phyloP scores from a whole-genome alignment of 2,113 vertebrate species.

The Cettia cetti region DNA sequence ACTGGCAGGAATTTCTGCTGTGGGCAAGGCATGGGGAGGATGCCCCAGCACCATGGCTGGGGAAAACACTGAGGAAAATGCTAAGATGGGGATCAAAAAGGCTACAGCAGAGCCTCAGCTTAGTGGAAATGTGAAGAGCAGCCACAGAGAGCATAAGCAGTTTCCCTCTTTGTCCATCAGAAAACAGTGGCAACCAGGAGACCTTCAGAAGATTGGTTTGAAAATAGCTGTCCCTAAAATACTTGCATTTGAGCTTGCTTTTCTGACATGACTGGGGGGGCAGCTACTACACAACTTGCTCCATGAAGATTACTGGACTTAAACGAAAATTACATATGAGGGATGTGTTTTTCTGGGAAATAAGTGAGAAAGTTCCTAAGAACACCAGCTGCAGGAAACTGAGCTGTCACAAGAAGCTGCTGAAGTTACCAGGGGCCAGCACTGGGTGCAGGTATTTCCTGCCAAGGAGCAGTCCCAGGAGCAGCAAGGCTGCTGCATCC shows the following conservation, averaged over 20 bases:
- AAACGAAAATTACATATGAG: not conserved
- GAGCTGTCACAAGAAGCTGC: not conserved
- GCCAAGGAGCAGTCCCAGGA: not conserved
- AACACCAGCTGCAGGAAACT: not conserved
- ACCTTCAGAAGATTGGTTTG: not conserved
- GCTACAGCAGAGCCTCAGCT: not conserved
- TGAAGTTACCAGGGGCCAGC: not conserved
- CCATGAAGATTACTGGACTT: not conserved
- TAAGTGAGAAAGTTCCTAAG: not conserved
- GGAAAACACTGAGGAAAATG: not conserved
- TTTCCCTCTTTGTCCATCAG: not conserved
- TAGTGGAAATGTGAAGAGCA: not conserved
- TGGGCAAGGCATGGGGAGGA: not conserved
- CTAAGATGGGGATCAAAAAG: not conserved
- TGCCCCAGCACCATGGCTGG: accelerated
- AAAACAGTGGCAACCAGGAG: not conserved
- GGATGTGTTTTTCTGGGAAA: not conserved
- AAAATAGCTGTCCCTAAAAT: not conserved
- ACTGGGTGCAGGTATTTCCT: not conserved
- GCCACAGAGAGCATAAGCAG: not conserved
- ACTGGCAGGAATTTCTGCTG: not conserved
- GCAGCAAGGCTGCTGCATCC: not conserved
- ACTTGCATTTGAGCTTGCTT: not conserved
- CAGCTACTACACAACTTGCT: not conserved
- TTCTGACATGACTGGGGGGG: not conserved